Evolutionary conservation across 2,888 invertebrate species (phyloP), one percentile per base, ranked within the genome.

Genomic region (Limnephilus lunatus): DNA sequence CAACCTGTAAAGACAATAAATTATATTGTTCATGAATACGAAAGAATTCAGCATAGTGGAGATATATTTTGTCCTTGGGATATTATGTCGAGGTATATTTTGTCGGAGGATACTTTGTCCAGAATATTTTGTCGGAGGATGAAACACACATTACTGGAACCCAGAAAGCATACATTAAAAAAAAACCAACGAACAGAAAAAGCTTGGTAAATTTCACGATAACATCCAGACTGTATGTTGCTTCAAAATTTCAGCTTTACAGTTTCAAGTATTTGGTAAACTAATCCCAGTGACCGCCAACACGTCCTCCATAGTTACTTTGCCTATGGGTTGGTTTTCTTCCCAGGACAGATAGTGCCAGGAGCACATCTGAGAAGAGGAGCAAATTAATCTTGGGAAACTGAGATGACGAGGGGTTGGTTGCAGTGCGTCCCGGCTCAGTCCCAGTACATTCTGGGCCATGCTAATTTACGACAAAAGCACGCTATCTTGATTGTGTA

Each of bases 321-420:
- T 7, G 7, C 68, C 68, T 25, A 7, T 25, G n/a, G 68, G 68
- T 53, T 19, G 19, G 68, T 68, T 68, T 68, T 35, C 83, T 32
- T 83, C 32, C 32, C 83, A 35, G 83, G 68, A 68, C 83, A 39
- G 25, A 83, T 39, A 83, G 35, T 83, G 83, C 83, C 83, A 35
- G 83, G 39, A 35, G 83, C 83, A 83, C 39, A 25, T 83, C 35
- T 31, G 32, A 39, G 83, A 83, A 39, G 83, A 83, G 83, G 83
- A 32, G 39, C 35, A 15, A 83, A 83, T 83, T 83, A 83, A 83
- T 83, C 83, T 83, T 12, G 83, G 83, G 35, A 83, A 83, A 83
- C 83, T 83, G 83, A 83, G 35, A 35, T 35, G 83, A 83, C 39
- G 83, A 83, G 32, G 83, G 83, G 83, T 83, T 83, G 68, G 83